Evolutionary conservation across 1,140 invertebrate species (phyloP).

Genomic region (Rhizoglyphus robini): DNA sequence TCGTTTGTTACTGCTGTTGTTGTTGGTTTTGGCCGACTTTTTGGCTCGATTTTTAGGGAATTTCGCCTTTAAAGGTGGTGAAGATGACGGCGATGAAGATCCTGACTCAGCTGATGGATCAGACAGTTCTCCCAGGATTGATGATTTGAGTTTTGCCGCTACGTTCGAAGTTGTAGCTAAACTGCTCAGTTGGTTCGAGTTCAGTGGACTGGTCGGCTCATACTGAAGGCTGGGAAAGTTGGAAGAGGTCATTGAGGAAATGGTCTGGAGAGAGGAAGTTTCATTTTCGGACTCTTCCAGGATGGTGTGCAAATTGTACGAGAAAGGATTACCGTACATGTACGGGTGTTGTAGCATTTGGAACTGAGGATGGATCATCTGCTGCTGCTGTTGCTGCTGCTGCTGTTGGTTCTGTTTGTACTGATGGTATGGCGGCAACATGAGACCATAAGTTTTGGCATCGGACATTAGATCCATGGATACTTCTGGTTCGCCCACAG

Average conservation of each 20-base stretch:
- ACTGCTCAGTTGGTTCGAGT: too few relatives aligned
- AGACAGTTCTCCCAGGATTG: neutral
- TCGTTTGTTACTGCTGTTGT: neutral
- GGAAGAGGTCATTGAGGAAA: neutral
- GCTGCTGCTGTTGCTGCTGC: neutral
- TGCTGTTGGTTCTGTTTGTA: neutral
- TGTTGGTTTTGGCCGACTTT: too few relatives aligned
- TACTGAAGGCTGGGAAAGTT: neutral
- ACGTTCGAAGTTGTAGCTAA: neutral
- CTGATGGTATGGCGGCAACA: neutral
- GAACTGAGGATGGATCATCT: neutral
- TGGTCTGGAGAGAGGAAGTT: neutral
- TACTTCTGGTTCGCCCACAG: neutral
- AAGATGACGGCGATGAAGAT: neutral
- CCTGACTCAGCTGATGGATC: neutral
- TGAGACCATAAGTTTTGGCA: neutral
- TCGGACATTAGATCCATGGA: neutral
- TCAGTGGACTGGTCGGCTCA: neutral
- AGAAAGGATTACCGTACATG: slow-evolving; percentile 5
- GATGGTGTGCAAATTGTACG: neutral
- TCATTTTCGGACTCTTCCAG: slow-evolving; percentile 7
- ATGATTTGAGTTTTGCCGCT: neutral
- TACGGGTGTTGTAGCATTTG: neutral
- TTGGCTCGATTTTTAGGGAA: neutral
- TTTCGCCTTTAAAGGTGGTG: neutral